These are phyloP conservation scores for Tenodera sinensis DNA, from an alignment of 2,888 invertebrate genomes.

Conservation along the genomic window DNA sequence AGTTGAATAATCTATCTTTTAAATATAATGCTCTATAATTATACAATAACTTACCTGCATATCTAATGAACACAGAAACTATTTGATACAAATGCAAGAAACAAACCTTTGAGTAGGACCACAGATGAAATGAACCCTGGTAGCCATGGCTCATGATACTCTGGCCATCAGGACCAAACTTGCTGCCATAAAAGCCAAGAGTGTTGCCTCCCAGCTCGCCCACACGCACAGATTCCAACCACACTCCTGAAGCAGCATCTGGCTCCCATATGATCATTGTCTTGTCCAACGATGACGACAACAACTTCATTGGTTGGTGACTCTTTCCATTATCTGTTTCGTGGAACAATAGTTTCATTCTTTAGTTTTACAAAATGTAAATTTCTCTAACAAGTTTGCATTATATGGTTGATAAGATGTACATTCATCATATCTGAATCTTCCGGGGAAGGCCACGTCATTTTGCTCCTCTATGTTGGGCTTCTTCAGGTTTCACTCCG, in stretches of 20 bases:
- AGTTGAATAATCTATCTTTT: too few species aligned
- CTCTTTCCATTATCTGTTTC: neutral
- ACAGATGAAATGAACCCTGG: constrained; percentile 88
- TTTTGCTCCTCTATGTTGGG: too few species aligned
- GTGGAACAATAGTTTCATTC: too few species aligned
- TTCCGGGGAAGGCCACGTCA: too few species aligned
- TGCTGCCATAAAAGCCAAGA: constrained; percentile 88
- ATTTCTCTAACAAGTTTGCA: too few species aligned
- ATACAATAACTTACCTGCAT: too few species aligned
- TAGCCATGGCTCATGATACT: constrained; percentile 83
- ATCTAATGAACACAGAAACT: too few species aligned
- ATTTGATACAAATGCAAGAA: neutral
- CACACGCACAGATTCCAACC: constrained; percentile 79
- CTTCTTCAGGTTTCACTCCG: too few species aligned
- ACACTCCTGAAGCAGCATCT: constrained; percentile 61
- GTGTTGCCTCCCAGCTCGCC: constrained; percentile 93
- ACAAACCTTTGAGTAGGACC: constrained; percentile 55
- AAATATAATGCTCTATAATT: too few species aligned
- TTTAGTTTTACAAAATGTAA: too few species aligned
- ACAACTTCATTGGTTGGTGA: constrained; percentile 50
- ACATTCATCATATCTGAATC: too few species aligned
- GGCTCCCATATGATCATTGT: constrained; percentile 87
- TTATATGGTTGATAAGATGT: too few species aligned
- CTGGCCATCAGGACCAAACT: constrained; percentile 66
- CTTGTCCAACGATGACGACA: constrained; percentile 91